phyloP scores from a whole-genome alignment of 2,888 invertebrate species.

The Zelleria hepariella region DNA sequence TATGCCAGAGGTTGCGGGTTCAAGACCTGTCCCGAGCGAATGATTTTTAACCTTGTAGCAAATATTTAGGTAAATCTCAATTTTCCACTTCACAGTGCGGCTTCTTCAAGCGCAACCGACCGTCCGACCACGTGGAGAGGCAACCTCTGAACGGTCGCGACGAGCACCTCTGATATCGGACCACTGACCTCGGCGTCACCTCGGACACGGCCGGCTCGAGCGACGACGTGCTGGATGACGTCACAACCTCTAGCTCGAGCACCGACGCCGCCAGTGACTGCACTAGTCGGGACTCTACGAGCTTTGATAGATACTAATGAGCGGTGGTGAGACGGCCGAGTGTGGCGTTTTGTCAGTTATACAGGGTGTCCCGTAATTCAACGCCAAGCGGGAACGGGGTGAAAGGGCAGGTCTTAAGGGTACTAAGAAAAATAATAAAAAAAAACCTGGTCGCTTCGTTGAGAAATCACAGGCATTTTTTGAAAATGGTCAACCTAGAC shows the following conservation, averaged over 20 bases:
- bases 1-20: too few species aligned
- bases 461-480: too few species aligned
- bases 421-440: too few species aligned
- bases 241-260: conserved; percentile 5
- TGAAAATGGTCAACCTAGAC: too few species aligned
- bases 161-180: conserved; percentile 78
- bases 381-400: too few species aligned
- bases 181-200: conserved; percentile 34
- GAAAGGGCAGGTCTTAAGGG: too few species aligned
- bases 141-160: conserved; percentile 88
- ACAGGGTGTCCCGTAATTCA: too few species aligned
- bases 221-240: conserved; percentile 26
- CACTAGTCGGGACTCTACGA: conserved; percentile 38
- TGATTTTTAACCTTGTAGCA: too few species aligned
- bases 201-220: conserved; percentile 9
- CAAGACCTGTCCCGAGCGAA: too few species aligned
- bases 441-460: too few species aligned
- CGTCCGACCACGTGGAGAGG: conserved; percentile 84
- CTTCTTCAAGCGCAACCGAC: conserved; percentile 93
- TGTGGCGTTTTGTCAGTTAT: too few species aligned
- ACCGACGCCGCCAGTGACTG: conserved; percentile 59
- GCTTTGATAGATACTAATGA: not conserved
- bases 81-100: conserved; percentile 77
- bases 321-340: conserved; percentile 14
- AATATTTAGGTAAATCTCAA: too few species aligned